Percentiles rank a stretch among this genome's conserved stretches.
Evolutionary conservation across 1,140 invertebrate species (phyloP).

Genomic region (Dryas iulia): DNA sequence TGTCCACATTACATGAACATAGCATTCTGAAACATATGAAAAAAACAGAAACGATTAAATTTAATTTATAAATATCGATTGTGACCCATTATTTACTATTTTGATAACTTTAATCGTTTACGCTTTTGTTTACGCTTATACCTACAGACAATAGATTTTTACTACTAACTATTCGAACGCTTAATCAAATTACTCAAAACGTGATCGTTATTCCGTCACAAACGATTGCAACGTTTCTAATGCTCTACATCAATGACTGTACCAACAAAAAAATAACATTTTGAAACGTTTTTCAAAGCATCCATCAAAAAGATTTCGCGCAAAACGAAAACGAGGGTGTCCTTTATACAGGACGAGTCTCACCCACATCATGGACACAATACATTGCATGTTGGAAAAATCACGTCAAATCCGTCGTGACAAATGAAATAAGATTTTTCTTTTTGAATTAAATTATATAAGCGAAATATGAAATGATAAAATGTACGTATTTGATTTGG

Average conservation of each 20-base stretch:
- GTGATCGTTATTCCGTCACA: neutral
- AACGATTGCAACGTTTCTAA: neutral
- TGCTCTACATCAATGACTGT: neutral
- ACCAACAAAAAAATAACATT: neutral
- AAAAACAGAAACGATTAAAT: no score
- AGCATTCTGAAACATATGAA: no score
- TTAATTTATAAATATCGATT: no score
- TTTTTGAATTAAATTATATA: constrained; percentile 20
- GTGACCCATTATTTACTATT: no score
- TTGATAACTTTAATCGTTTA: no score
- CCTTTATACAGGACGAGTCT: constrained; percentile 20
- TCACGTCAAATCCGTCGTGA: constrained; percentile 47
- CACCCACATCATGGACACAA: constrained; percentile 63
- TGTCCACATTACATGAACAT: no score
- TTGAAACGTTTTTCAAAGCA: constrained; percentile 33
- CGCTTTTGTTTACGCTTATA: no score
- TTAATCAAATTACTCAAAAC: neutral
- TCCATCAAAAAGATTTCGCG: constrained; percentile 60
- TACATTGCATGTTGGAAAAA: constrained; percentile 45
- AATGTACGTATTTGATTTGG: constrained; percentile 10
- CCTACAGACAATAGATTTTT: no score
- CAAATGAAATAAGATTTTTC: constrained; percentile 39
- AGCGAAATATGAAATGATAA: constrained; percentile 9
- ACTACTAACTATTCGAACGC: neutral
- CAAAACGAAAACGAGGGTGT: constrained; percentile 44